phyloP scores from a whole-genome alignment of 2,888 invertebrate species.

The Aphodius granarius region DNA sequence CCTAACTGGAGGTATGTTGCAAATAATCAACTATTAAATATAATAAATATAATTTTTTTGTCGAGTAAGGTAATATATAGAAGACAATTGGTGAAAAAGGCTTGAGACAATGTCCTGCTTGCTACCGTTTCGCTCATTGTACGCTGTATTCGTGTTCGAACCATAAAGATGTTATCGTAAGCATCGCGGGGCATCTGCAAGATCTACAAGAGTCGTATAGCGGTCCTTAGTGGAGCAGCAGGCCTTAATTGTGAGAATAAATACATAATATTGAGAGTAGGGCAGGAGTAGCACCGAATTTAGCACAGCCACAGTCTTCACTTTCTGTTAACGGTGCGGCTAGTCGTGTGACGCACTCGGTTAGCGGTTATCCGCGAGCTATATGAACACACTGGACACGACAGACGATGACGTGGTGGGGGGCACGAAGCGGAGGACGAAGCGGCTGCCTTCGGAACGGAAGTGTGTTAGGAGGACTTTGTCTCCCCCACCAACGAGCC shows the following conservation, averaged over 20 bases:
- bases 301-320: conserved; percentile 27
- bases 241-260: not conserved
- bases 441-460: conserved; percentile 30
- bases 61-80: no score
- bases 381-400: conserved; percentile 31
- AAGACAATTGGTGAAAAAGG: no score
- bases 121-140: no score
- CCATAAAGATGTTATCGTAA: not conserved
- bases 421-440: conserved; percentile 10
- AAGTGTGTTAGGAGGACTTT: conserved; percentile 45
- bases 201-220: not conserved
- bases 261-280: conserved; percentile 20
- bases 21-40: no score
- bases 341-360: conserved; percentile 34
- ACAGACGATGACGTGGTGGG: conserved; percentile 19
- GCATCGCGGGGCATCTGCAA: not conserved
- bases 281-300: conserved; percentile 28
- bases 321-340: conserved; percentile 29
- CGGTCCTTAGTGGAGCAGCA: not conserved
- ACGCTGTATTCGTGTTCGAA: no score
- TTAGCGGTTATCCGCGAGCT: conserved; percentile 27
- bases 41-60: no score
- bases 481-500: conserved; percentile 32
- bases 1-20: no score
- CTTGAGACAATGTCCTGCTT: no score